Evolutionary conservation across 64 coral and sea anemone species (phyloP), one percentile per base, ranked within the genome.

Genomic region (Actinia equina): DNA sequence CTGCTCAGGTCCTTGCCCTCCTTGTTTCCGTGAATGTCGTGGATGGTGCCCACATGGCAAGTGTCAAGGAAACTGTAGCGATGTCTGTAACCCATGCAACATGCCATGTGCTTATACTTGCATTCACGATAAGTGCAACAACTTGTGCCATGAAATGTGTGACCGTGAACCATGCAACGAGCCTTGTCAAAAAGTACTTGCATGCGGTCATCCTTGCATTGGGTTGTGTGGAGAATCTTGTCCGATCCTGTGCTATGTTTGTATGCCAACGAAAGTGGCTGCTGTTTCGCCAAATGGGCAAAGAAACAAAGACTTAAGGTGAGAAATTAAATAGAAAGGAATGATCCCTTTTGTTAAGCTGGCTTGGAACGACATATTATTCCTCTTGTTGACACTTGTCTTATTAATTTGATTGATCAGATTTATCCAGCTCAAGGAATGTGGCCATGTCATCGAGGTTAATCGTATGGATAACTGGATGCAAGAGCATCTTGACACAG

Each of bases 91-190:
- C 12, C 84, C 92, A 43, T 94, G 92, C 54, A 30, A 12, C 1
- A n/a, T 52, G 15, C 92, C 92, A 14, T 94, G 92, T 44, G 88
- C 84, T 3, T 94, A 43, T 77, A 83, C 74, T 17, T 90, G 92
- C 27, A 83, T 83, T 77, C 92, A 94, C 63, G 45, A 82, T 76
- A 83, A 87, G 83, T 94, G 88, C 53, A 94, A 90, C 62, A 94
- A 94, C 44, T 71, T 90, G 1, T 94, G 92, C 37, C 45, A 59
- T 46, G 92, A 94, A 58, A 69, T 52, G 56, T 94, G 88, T 22
- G 58, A 86, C 52, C 85, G 88, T 44, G 42, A 78, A 52, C 55
- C 22, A 25, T 94, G 88, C 56, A 81, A 94, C 53, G 76, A 51
- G 52, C 87, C 86, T 4, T 93, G 91, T 30, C 55, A 69, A 12